Evolutionary conservation across 1,140 invertebrate genomes (phyloP).

Genomic region (Drosophila fuyamai): DNA sequence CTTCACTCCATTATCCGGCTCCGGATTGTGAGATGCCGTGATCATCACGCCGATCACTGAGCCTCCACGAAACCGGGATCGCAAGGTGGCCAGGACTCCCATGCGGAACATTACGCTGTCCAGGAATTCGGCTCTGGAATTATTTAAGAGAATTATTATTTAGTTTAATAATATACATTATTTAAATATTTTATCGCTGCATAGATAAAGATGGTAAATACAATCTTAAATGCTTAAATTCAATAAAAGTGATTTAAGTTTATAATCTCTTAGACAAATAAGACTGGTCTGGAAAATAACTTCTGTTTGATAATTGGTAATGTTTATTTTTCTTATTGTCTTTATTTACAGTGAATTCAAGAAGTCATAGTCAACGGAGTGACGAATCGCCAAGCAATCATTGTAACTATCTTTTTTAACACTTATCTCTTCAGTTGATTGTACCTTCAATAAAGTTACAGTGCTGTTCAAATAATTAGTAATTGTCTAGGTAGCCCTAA

Average conservation of each 20-base stretch:
- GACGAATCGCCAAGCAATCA: neutral
- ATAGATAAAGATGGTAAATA: neutral
- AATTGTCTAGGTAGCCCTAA: neutral
- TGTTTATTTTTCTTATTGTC: too few species aligned
- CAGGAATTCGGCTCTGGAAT: constrained; percentile 91
- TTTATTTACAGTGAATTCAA: neutral
- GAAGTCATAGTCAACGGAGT: neutral
- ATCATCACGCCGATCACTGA: constrained; percentile 97
- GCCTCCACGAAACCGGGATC: constrained; percentile 93
- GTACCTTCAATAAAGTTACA: neutral
- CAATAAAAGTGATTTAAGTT: too few species aligned
- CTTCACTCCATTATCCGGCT: constrained; percentile 98
- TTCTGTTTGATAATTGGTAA: too few species aligned
- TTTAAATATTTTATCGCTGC: too few species aligned
- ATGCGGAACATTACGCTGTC: constrained; percentile 96
- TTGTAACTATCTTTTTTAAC: constrained; percentile 1
- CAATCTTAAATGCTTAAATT: too few species aligned
- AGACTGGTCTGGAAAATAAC: too few species aligned
- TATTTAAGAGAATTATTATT: constrained; percentile 42
- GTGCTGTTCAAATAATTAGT: neutral
- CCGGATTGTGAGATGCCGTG: constrained; percentile 99
- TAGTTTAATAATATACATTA: constrained; percentile 2
- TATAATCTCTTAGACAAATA: too few species aligned
- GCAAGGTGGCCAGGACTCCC: constrained; percentile 95
- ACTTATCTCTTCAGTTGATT: neutral